Evolutionary conservation across 2,797 vertebrate species (phyloP).

Genomic region (Darevskia nairensis): DNA sequence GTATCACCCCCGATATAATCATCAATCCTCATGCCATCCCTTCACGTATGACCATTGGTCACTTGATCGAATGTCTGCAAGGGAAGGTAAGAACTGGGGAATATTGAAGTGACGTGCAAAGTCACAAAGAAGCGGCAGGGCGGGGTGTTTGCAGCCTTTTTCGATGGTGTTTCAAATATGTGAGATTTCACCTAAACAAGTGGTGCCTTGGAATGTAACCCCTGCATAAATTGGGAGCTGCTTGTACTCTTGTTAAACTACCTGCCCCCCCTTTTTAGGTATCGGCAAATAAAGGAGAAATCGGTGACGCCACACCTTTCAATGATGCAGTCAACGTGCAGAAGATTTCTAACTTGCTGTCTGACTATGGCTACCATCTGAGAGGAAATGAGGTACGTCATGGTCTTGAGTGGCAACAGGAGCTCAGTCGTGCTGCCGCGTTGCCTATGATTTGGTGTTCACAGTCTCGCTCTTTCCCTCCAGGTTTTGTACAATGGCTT

Average conservation of each 20-base stretch:
- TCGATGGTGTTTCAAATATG: too few species aligned
- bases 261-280: constrained; percentile 78
- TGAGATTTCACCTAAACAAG: too few species aligned
- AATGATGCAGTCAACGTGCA: constrained; percentile 98
- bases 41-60: constrained; percentile 98
- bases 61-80: constrained; percentile 98
- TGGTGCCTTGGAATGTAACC: too few species aligned
- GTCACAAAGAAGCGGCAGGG: too few species aligned
- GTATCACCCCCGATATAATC: constrained; percentile 98
- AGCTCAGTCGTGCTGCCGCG: neutral
- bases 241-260: neutral
- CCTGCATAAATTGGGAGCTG: too few species aligned
- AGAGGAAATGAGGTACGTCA: constrained; percentile 93
- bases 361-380: constrained; percentile 96
- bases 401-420: neutral
- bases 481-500: constrained; percentile 98
- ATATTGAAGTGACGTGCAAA: too few species aligned
- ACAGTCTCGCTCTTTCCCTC: constrained; percentile 39
- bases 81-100: constrained; percentile 87
- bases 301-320: constrained; percentile 97
- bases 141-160: too few species aligned
- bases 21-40: constrained; percentile 99
- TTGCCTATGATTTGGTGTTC: constrained; percentile 21
- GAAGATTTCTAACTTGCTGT: constrained; percentile 96
- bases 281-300: constrained; percentile 98